phyloP scores from a whole-genome alignment of 2,888 invertebrate genomes.

The Trachelus tabidus region DNA sequence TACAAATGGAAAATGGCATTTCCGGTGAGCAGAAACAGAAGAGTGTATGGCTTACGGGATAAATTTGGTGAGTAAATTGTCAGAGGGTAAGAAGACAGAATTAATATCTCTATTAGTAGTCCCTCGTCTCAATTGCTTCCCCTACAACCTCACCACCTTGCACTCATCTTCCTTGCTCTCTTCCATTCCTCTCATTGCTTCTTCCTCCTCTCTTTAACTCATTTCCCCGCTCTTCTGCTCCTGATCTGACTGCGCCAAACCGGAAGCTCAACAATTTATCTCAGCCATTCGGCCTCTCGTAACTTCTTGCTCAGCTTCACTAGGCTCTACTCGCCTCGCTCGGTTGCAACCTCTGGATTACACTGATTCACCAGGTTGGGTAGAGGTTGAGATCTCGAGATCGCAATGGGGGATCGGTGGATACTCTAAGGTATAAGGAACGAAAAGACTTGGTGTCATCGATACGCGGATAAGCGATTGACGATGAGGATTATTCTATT shows the following conservation, averaged over 20 bases:
- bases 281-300: constrained; percentile 10
- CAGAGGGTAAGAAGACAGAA: constrained; percentile 39
- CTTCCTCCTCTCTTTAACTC: constrained; percentile 26
- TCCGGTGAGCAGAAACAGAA: background rate
- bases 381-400: background rate
- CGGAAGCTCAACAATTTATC: constrained; percentile 45
- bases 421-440: constrained; percentile 14
- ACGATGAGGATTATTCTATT: background rate
- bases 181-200: background rate
- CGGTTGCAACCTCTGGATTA: background rate
- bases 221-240: constrained; percentile 18
- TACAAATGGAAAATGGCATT: background rate
- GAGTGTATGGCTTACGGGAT: background rate
- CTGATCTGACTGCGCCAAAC: constrained; percentile 16
- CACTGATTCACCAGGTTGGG: background rate
- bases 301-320: background rate
- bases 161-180: background rate
- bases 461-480: background rate
- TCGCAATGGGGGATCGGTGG: background rate
- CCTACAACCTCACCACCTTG: constrained; percentile 1
- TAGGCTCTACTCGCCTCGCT: background rate
- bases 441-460: background rate
- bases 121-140: constrained; percentile 43
- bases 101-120: constrained; percentile 50
- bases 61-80: background rate